Conservation (phyloP, 2,113 vertebrate species). For the Podilymbus podiceps region DNA sequence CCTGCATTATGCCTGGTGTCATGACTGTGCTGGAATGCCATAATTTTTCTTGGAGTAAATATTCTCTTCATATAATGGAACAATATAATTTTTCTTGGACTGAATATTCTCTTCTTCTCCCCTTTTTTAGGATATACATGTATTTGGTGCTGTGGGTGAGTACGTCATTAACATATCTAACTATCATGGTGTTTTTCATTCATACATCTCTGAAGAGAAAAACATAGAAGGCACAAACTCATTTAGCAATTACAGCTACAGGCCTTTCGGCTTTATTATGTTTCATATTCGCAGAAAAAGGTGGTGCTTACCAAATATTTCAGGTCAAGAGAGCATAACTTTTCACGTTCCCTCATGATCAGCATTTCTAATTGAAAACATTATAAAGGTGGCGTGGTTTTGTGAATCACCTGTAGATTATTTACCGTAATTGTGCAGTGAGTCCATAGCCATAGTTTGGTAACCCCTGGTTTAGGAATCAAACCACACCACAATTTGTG, state of each 20-base stretch:
- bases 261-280: background rate
- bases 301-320: background rate
- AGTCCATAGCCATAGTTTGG: background rate
- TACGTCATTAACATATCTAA: background rate
- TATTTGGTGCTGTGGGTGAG: background rate
- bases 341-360: background rate
- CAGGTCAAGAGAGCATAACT: background rate
- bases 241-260: background rate
- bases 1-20: background rate
- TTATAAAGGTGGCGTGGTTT: background rate
- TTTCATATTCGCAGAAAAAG: background rate
- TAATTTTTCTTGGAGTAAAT: background rate
- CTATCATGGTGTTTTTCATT: background rate
- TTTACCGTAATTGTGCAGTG: background rate
- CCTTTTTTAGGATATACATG: background rate
- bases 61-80: background rate
- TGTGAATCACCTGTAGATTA: background rate
- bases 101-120: background rate
- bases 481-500: background rate
- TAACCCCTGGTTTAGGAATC: background rate
- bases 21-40: background rate
- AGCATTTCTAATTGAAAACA: background rate
- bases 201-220: background rate
- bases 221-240: background rate
- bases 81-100: background rate